These are phyloP conservation scores for Caenorhabditis macrosperma DNA, from an alignment of 2,888 invertebrate genomes.

Conservation along the genomic window DNA sequence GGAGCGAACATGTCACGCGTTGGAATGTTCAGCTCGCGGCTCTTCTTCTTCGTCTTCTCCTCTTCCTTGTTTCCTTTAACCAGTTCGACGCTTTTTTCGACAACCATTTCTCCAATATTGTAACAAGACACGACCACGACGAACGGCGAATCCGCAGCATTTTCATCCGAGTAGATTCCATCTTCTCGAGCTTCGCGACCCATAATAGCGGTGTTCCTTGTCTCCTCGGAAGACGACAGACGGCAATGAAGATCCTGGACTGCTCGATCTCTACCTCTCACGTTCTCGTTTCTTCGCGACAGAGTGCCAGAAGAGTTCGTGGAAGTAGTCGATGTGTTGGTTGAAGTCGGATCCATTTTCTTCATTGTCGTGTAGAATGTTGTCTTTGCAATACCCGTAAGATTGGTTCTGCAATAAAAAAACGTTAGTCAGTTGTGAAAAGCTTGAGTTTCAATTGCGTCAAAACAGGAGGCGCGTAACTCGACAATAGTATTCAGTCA, in stretches of 20 bases:
- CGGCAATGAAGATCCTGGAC: conserved; percentile 9
- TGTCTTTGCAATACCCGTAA: conserved; percentile 53
- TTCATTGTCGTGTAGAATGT: conserved; percentile 17
- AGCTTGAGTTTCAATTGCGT: background rate
- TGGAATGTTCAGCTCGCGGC: conserved; percentile 30
- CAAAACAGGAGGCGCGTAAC: too few relatives aligned
- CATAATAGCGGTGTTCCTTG: conserved; percentile 14
- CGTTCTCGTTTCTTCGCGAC: background rate
- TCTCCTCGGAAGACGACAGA: conserved; percentile 40
- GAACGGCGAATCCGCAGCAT: conserved; percentile 21
- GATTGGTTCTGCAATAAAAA: conserved; percentile 36
- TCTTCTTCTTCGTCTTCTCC: conserved; percentile 29
- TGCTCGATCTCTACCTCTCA: background rate
- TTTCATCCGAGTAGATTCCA: conserved; percentile 32
- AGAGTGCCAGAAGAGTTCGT: conserved; percentile 16
- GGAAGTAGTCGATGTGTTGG: conserved; percentile 15
- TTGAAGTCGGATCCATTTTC: conserved; percentile 3
- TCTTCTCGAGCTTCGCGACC: conserved; percentile 41
- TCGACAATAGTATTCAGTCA: too few relatives aligned
- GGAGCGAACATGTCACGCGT: conserved; percentile 35
- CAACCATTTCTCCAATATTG: conserved; percentile 15
- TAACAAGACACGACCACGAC: conserved; percentile 10
- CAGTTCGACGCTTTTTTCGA: conserved; percentile 15
- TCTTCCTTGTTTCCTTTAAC: background rate
- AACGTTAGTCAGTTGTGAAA: background rate